A percentile compares a stretch with the other conserved stretches of the same genome.
Evolutionary conservation across 2,888 invertebrate species (phyloP).

Genomic region (Platycheirus albimanus): DNA sequence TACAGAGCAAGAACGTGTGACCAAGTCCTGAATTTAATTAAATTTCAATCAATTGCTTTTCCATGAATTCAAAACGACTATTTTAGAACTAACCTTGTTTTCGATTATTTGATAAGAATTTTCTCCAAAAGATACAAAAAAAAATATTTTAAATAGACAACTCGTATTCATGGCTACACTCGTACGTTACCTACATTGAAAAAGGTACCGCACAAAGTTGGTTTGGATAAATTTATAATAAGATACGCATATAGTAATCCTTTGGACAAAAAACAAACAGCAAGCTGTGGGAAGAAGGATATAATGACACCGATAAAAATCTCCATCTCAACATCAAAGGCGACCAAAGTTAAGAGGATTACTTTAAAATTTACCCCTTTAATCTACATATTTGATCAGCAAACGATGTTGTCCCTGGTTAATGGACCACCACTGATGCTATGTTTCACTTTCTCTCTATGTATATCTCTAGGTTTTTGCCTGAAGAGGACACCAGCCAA

Average conservation of each 20-base stretch:
- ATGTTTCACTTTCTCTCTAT: no score
- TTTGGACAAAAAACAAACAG: conserved; percentile 3
- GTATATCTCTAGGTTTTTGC: conserved; percentile 14
- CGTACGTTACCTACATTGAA: no score
- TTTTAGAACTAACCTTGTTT: no score
- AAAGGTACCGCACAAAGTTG: no score
- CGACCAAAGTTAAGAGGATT: conserved; percentile 42
- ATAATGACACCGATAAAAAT: conserved; percentile 45
- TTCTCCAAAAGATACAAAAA: no score
- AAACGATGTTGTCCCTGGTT: conserved; percentile 65
- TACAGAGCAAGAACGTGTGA: no score
- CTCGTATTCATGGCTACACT: no score
- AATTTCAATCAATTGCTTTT: no score
- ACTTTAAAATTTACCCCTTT: conserved; percentile 66
- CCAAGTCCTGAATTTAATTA: no score
- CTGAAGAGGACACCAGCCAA: conserved; percentile 1
- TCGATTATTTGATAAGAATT: no score
- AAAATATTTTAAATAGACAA: no score
- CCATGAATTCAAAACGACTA: no score
- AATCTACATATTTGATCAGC: conserved; percentile 73
- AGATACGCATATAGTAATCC: conserved; percentile 14
- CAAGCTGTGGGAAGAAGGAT: neutral
- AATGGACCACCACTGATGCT: conserved; percentile 55
- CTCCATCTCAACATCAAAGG: conserved; percentile 30
- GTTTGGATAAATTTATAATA: conserved; percentile 30